Conservation (phyloP, 1,140 invertebrate genomes). For the Drosophila sp. region DNA sequence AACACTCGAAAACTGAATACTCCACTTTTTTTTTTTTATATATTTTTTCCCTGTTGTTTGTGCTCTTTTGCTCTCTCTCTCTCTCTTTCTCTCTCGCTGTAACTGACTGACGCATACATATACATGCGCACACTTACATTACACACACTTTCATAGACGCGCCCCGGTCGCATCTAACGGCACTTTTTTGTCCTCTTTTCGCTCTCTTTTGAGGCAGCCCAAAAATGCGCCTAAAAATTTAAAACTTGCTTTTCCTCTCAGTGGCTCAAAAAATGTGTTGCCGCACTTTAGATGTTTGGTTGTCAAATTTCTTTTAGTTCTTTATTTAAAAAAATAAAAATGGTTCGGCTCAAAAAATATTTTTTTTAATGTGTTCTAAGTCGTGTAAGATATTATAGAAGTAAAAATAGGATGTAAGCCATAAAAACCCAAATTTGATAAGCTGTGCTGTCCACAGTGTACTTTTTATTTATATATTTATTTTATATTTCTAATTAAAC, state of each 20-base stretch:
- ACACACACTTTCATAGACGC: conserved; percentile 43
- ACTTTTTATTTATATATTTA: too few species aligned
- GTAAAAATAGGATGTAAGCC: too few species aligned
- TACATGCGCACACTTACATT: conserved; percentile 46
- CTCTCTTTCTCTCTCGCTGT: background rate
- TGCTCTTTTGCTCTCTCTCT: conserved; percentile 10
- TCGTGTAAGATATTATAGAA: too few species aligned
- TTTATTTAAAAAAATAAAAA: too few species aligned
- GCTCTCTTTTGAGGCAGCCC: conserved; percentile 33
- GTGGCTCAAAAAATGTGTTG: too few species aligned
- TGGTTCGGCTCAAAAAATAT: too few species aligned
- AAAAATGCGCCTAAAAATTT: conserved; percentile 48
- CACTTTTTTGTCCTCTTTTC: conserved; percentile 47
- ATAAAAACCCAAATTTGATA: too few species aligned
- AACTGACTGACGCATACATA: conserved; percentile 38
- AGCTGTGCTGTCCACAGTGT: too few species aligned
- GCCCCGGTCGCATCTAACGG: conserved; percentile 62
- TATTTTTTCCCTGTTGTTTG: conserved; percentile 4
- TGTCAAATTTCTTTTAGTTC: too few species aligned
- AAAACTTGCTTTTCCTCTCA: conserved; percentile 7
- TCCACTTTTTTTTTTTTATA: conserved; percentile 31
- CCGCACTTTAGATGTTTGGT: too few species aligned
- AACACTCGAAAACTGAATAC: conserved; percentile 27
- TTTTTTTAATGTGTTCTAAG: too few species aligned
- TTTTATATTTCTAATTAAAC: conserved; percentile 17